Conservation (phyloP, 2,797 vertebrate genomes). For the Poeciliopsis paucimaculata region DNA sequence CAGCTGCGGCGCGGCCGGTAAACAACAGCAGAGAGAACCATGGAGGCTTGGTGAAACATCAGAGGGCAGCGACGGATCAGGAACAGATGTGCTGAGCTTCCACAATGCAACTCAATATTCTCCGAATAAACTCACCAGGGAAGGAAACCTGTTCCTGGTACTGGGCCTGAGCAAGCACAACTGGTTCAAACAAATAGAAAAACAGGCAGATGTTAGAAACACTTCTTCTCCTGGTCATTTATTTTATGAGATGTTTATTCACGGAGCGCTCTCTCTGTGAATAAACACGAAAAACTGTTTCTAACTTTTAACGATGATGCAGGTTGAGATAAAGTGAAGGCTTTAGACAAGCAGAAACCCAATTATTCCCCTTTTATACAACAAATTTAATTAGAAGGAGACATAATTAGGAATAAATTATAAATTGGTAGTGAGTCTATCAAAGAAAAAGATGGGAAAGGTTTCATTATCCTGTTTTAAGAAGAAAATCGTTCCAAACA, state of each 20-base stretch:
- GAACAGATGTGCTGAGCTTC: slow-evolving; percentile 59
- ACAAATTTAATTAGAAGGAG: background rate
- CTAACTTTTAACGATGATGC: background rate
- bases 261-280: background rate
- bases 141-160: slow-evolving; percentile 62
- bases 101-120: slow-evolving; percentile 37
- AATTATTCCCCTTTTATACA: background rate
- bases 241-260: background rate
- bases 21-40: slow-evolving; percentile 43
- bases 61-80: slow-evolving; percentile 48
- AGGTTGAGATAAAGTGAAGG: background rate
- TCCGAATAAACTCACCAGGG: slow-evolving; percentile 72
- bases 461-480: background rate
- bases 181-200: slow-evolving; percentile 55
- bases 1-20: slow-evolving; percentile 49
- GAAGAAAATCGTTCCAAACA: background rate
- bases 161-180: slow-evolving; percentile 74
- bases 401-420: background rate
- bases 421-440: background rate
- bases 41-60: slow-evolving; percentile 62
- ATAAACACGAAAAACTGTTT: background rate
- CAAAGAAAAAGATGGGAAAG: background rate
- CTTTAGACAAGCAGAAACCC: background rate
- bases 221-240: background rate
- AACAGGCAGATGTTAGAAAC: background rate